Evolutionary conservation across 2,797 vertebrate species (phyloP).

Genomic region (Xiphophorus birchmanni): DNA sequence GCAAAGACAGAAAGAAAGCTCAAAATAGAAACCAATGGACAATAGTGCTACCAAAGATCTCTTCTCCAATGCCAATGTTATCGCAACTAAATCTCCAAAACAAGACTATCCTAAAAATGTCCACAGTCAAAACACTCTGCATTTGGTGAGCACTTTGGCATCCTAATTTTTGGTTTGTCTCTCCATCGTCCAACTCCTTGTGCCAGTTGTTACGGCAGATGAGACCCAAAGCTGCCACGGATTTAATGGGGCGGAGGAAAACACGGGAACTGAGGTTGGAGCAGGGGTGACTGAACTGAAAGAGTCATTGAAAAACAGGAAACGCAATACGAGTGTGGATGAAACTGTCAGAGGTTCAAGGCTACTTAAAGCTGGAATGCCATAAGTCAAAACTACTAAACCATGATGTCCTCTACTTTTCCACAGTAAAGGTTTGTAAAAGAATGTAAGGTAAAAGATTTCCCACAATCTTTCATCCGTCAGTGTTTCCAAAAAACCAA

Average conservation of each 20-base stretch:
- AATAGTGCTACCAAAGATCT: constrained; percentile 30
- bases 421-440: background rate
- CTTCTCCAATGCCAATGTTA: constrained; percentile 32
- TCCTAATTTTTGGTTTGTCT: constrained; percentile 67
- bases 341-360: constrained; percentile 1
- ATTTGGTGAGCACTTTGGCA: constrained; percentile 71
- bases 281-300: constrained; percentile 44
- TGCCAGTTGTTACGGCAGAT: constrained; percentile 76
- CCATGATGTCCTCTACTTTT: background rate
- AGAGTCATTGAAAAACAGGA: constrained; percentile 13
- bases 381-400: background rate
- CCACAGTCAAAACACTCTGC: constrained; percentile 40
- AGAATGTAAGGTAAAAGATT: background rate
- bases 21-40: constrained; percentile 11
- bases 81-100: constrained; percentile 48
- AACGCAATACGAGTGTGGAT: constrained; percentile 1
- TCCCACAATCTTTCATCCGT: background rate
- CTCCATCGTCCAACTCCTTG: constrained; percentile 61
- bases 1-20: background rate
- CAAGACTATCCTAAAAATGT: constrained; percentile 26
- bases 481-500: background rate
- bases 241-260: constrained; percentile 65
- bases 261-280: constrained; percentile 40
- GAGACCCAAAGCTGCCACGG: constrained; percentile 62
- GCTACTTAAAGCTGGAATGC: constrained; percentile 12